Percentiles rank a stretch among this genome's conserved stretches.
phyloP scores from a whole-genome alignment of 2,113 vertebrate species.

The Oreochromis niloticus region DNA sequence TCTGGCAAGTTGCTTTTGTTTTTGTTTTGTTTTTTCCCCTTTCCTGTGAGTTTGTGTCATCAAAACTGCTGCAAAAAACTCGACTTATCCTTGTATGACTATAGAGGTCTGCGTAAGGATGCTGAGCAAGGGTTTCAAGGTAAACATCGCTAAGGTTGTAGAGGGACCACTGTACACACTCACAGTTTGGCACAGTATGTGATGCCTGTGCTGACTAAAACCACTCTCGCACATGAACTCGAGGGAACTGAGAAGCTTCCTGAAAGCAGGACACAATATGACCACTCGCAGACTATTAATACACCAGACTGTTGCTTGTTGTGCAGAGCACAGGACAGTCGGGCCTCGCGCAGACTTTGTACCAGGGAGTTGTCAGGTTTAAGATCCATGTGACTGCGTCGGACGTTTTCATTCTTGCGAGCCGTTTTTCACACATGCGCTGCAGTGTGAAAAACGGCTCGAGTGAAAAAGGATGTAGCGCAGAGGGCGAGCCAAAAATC shows the following conservation, averaged over 20 bases:
- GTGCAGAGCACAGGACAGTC: neutral
- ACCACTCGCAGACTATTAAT: neutral
- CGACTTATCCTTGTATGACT: neutral
- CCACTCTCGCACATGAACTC: neutral
- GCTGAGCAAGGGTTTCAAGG: neutral
- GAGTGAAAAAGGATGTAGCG: neutral
- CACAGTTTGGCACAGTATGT: neutral
- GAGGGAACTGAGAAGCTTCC: neutral
- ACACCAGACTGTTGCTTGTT: neutral
- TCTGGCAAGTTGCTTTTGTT: neutral
- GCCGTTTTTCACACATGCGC: neutral
- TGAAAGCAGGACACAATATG: neutral
- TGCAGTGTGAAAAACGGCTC: neutral
- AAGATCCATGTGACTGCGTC: neutral
- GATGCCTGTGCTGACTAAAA: neutral
- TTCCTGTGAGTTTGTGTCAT: neutral
- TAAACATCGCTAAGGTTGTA: neutral
- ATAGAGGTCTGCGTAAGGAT: neutral
- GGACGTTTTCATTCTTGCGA: neutral
- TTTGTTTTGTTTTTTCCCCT: fast-evolving
- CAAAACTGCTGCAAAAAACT: neutral
- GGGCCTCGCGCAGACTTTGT: neutral
- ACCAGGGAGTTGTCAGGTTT: neutral
- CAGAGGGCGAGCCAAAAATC: neutral
- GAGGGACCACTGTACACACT: neutral